Percentiles rank a stretch among this genome's conserved stretches.
These are phyloP conservation scores for Merodon equestris DNA, from an alignment of 2,888 invertebrate species.

Conservation along the genomic window DNA sequence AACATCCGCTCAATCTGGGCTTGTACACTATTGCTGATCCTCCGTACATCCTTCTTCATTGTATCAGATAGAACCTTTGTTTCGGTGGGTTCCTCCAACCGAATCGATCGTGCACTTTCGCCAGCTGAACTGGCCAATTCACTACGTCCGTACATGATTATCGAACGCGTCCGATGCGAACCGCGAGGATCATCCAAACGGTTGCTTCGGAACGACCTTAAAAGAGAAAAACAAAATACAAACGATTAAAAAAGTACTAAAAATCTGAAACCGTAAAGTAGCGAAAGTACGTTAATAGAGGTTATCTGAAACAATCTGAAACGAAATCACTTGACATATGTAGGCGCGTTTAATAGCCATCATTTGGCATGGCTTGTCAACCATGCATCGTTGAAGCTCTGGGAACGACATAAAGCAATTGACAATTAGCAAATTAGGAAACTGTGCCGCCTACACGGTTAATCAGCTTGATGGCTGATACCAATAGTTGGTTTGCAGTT, in stretches of 20 bases:
- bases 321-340: conserved; percentile 16
- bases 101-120: conserved; percentile 74
- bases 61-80: conserved; percentile 71
- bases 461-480: conserved; percentile 19
- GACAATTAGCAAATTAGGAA: conserved; percentile 49
- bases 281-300: conserved; percentile 33
- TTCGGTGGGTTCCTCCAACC: conserved; percentile 74
- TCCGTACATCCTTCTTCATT: conserved; percentile 76
- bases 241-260: neutral
- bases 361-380: conserved; percentile 42
- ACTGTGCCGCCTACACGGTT: conserved; percentile 26
- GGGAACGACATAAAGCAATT: conserved; percentile 21
- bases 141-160: conserved; percentile 79
- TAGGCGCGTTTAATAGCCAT: conserved; percentile 30
- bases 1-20: conserved; percentile 93
- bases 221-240: conserved; percentile 39
- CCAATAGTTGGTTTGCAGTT: neutral
- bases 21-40: conserved; percentile 87
- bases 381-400: neutral
- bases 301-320: conserved; percentile 39
- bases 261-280: neutral
- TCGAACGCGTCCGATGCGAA: conserved; percentile 78
- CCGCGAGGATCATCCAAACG: conserved; percentile 78
- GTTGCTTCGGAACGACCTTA: conserved; percentile 77
- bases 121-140: conserved; percentile 76